Evolutionary conservation across 2,888 invertebrate genomes (phyloP), one percentile per base, ranked within the genome.

Genomic region (Liodrosophila aerea): DNA sequence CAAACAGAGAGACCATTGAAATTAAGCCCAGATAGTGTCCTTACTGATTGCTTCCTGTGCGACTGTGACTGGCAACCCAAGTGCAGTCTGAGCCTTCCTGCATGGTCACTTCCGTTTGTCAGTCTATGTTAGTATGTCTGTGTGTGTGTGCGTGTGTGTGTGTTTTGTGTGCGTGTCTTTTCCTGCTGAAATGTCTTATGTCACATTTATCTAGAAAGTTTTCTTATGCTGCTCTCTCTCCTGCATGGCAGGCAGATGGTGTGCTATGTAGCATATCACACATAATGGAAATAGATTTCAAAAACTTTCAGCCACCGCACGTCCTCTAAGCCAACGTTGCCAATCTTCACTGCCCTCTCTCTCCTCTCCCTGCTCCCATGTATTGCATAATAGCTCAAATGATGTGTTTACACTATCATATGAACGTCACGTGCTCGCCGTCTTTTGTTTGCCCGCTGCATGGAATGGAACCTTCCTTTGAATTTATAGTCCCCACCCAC

Each of bases 41-140:
- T 77, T 87, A 84, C 87, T 87, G 86, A 86, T 86, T 86, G 87
- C 87, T 86, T 86, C 86, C 86, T 85, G 73, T 85, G 70, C 80
- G 76, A 22, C 22, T 22, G 3, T 22, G 22, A 22, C 22, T 22
- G n/a, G 67, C 58, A 46, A 30, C 8, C 16, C 29, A 30, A 30
- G 49, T 39, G 60, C 54, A 49, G 60, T 52, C 60, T 39, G 43
- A 40, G 50, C 47, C 66, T 41, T 67, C 56, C 56, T 73, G 68
- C 82, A 73, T 47, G 66, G 56, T 61, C 69, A 73, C 74, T 74
- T 86, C 87, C 83, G 70, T 13, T 7, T 13, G 8, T 29, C 12
- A 12, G 18, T n/a, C 9, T 13, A n/a, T 33, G 12, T 9, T 40
- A 3, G 7, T 9, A 2, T 39, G 9, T 37, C 18, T 30, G 4